These are phyloP conservation scores for Cenopis cana DNA, from an alignment of 2,888 invertebrate genomes.

Conservation along the genomic window DNA sequence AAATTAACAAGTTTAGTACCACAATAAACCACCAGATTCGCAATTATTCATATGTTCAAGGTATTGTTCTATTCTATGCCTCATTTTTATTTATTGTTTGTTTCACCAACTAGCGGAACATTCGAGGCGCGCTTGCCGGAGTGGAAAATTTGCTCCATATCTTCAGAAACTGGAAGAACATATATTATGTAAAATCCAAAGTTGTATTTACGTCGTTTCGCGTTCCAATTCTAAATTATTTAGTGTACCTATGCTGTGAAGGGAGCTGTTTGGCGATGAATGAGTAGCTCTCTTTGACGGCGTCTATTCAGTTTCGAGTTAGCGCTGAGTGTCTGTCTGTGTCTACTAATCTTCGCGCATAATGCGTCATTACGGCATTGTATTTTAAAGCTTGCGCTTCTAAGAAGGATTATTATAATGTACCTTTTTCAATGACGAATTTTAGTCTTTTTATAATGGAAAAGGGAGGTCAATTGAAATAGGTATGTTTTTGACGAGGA, in stretches of 20 bases:
- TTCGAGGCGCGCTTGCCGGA: conserved; percentile 17
- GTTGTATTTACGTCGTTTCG: conserved; percentile 3
- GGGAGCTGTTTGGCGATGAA: conserved; percentile 3
- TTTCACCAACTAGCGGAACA: conserved; percentile 29
- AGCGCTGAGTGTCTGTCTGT: conserved; percentile 3
- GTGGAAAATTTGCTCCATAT: conserved; percentile 34
- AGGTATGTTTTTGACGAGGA: too few species aligned
- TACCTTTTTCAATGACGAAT: background rate
- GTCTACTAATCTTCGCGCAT: background rate
- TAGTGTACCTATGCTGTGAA: conserved; percentile 8
- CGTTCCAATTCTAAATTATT: conserved; percentile 17
- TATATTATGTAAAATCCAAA: conserved; percentile 14
- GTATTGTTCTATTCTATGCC: background rate
- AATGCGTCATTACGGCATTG: conserved; percentile 1
- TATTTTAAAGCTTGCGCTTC: background rate
- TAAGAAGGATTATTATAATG: background rate
- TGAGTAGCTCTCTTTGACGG: conserved; percentile 1
- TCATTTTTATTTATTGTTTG: conserved; percentile 11
- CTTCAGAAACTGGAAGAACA: background rate
- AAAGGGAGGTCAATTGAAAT: too few species aligned
- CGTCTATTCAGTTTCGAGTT: background rate
- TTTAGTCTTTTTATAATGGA: background rate
- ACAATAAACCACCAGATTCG: conserved; percentile 7
- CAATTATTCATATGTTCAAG: background rate
- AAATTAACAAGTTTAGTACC: conserved; percentile 29